These are phyloP conservation scores for Pseudomyrmex gracilis DNA, from an alignment of 1,140 invertebrate genomes.

Conservation along the genomic window DNA sequence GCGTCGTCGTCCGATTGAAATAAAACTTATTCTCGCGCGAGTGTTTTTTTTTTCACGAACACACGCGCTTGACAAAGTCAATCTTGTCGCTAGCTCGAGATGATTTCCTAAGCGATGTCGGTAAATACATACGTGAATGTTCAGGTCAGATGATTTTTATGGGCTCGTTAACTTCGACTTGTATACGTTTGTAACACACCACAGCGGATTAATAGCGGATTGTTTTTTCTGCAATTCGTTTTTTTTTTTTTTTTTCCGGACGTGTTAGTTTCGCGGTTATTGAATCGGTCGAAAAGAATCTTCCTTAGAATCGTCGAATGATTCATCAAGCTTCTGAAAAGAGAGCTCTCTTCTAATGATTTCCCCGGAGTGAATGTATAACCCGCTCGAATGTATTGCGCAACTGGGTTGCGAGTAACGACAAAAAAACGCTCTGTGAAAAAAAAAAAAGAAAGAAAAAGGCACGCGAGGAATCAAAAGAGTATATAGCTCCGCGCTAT, in stretches of 20 bases:
- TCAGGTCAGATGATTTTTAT: slow-evolving; percentile 18
- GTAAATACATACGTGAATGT: background rate
- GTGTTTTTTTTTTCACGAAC: too few relatives aligned
- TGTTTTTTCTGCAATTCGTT: background rate
- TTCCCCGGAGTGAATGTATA: background rate
- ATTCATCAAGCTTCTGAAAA: background rate
- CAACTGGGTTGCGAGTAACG: background rate
- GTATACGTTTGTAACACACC: background rate
- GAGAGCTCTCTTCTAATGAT: background rate
- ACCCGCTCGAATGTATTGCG: background rate
- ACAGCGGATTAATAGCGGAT: background rate
- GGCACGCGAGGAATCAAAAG: background rate
- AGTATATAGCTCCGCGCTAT: background rate
- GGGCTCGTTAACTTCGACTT: slow-evolving; percentile 7
- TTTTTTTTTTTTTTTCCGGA: too few relatives aligned
- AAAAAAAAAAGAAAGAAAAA: too few relatives aligned
- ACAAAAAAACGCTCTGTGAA: background rate
- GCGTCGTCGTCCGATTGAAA: background rate
- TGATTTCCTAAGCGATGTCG: background rate
- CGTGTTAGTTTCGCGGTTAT: too few relatives aligned
- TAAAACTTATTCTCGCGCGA: slow-evolving; percentile 2
- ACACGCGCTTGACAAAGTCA: background rate
- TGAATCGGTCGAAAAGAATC: background rate
- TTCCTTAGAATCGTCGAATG: background rate
- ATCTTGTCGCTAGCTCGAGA: background rate